These are phyloP conservation scores for Rhabdomys dilectus DNA, from an alignment of 2,113 vertebrate genomes.

Conservation along the genomic window DNA sequence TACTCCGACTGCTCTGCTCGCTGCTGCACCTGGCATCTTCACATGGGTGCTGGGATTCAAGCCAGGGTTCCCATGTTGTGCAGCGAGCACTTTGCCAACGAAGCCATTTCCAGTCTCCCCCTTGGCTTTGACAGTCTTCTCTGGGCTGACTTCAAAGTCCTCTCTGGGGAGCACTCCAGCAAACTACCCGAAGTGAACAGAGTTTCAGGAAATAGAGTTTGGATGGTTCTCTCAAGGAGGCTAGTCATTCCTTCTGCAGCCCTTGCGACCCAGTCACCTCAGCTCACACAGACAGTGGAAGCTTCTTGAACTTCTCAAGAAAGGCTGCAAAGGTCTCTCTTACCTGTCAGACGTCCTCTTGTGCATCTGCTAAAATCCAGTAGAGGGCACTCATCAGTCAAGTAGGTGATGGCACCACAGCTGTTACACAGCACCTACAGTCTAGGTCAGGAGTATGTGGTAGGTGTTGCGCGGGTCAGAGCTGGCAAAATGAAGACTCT, in stretches of 20 bases:
- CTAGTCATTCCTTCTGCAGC: neutral
- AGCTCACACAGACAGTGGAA: too few relatives aligned
- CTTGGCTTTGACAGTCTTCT: neutral
- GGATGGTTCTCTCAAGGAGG: neutral
- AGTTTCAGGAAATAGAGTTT: neutral
- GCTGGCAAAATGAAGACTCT: neutral
- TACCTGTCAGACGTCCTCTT: neutral
- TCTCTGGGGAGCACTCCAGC: neutral
- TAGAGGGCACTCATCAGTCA: neutral
- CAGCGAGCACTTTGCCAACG: neutral
- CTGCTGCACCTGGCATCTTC: neutral
- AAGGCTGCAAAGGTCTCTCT: neutral
- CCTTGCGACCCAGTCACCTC: neutral
- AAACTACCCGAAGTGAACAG: neutral
- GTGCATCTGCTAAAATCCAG: neutral
- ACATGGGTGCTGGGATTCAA: neutral
- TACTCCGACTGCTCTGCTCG: neutral
- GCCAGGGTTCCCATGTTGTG: too few relatives aligned
- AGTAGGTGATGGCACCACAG: neutral
- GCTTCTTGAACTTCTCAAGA: neutral
- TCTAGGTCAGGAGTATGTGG: too few relatives aligned
- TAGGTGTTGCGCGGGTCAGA: neutral
- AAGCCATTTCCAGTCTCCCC: neutral
- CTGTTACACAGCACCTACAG: neutral
- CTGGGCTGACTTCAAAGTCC: neutral